Percentiles rank a stretch among this genome's conserved stretches.
These are phyloP conservation scores for Chelmon rostratus DNA, from an alignment of 2,797 vertebrate genomes.

Conservation along the genomic window DNA sequence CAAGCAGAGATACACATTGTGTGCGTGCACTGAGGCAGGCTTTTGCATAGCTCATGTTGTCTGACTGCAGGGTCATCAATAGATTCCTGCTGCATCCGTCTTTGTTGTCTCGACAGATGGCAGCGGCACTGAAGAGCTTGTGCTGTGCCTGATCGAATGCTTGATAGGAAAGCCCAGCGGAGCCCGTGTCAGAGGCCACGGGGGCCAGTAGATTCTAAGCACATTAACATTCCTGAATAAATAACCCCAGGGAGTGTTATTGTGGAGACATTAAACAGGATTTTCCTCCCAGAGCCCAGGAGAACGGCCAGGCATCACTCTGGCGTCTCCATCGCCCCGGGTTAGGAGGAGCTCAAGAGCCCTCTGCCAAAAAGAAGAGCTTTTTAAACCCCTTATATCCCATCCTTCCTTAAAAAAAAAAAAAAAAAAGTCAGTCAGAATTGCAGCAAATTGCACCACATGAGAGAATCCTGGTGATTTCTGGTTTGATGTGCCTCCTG, in stretches of 20 bases:
- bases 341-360: conserved; percentile 50
- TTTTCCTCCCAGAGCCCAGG: conserved; percentile 74
- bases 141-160: conserved; percentile 65
- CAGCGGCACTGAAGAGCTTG: conserved; percentile 58
- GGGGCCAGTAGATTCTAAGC: conserved; percentile 71
- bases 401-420: conserved; percentile 22
- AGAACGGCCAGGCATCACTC: conserved; percentile 67
- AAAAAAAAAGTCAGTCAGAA: conserved; percentile 1
- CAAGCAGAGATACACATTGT: conserved; percentile 14
- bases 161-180: conserved; percentile 75
- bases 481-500: neutral
- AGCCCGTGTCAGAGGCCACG: conserved; percentile 71
- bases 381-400: conserved; percentile 39
- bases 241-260: conserved; percentile 80
- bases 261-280: conserved; percentile 80
- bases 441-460: conserved; percentile 20
- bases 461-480: conserved; percentile 23
- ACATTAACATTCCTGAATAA: conserved; percentile 85
- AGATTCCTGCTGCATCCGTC: conserved; percentile 60
- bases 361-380: conserved; percentile 30
- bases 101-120: conserved; percentile 72
- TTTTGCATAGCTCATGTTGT: conserved; percentile 1
- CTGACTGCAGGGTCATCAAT: conserved; percentile 51
- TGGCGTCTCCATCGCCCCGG: conserved; percentile 56
- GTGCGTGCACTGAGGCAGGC: neutral